phyloP scores from a whole-genome alignment of 2,113 vertebrate genomes.

The Apaloderma vittatum region DNA sequence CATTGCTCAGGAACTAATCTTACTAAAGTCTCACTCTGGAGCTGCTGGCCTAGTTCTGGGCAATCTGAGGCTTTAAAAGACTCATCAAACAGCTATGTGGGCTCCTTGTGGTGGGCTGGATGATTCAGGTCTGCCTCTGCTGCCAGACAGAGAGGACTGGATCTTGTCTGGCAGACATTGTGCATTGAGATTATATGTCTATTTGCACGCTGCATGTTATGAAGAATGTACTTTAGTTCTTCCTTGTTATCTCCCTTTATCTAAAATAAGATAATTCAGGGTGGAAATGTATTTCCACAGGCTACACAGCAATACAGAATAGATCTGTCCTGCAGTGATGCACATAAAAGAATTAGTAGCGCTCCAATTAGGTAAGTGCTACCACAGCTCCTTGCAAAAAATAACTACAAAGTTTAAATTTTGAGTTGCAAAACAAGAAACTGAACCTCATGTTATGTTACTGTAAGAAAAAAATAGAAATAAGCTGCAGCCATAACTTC shows the following conservation, averaged over 20 bases:
- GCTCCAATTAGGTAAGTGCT: neutral
- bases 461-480: neutral
- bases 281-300: neutral
- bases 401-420: neutral
- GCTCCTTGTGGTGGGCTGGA: neutral
- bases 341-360: neutral
- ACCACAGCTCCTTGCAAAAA: neutral
- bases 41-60: neutral
- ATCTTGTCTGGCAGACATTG: neutral
- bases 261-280: neutral
- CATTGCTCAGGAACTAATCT: neutral
- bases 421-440: neutral
- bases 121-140: neutral
- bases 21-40: neutral
- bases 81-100: accelerated
- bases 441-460: neutral
- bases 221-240: neutral
- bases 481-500: neutral
- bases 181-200: neutral
- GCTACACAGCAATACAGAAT: neutral
- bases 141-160: neutral
- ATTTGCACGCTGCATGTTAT: neutral
- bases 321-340: neutral
- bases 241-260: neutral
- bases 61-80: neutral